These are phyloP conservation scores for Leucoraja erinaceus DNA, from an alignment of 2,113 vertebrate species.

Conservation along the genomic window DNA sequence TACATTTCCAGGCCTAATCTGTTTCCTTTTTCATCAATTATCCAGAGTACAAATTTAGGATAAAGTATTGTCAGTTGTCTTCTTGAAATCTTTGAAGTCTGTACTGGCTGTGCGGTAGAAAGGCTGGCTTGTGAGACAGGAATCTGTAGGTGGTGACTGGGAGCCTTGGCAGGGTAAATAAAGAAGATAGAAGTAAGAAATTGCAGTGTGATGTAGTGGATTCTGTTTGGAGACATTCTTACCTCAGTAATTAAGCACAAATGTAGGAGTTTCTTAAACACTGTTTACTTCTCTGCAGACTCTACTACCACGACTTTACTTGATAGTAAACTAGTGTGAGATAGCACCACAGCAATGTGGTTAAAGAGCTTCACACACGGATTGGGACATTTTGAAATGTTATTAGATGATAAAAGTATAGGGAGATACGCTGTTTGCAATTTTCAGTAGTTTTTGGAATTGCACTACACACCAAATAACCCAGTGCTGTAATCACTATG, in stretches of 20 bases:
- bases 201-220: background rate
- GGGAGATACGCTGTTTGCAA: background rate
- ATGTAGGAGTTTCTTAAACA: background rate
- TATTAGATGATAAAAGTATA: background rate
- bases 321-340: conserved; percentile 19
- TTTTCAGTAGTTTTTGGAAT: conserved; percentile 1
- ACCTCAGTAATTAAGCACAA: conserved; percentile 13
- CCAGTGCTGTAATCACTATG: background rate
- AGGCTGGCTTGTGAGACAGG: conserved; percentile 9
- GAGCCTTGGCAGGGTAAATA: conserved; percentile 19
- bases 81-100: conserved; percentile 6
- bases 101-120: background rate
- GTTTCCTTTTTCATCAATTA: background rate
- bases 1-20: background rate
- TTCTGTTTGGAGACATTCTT: conserved; percentile 9
- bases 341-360: background rate
- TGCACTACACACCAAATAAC: background rate
- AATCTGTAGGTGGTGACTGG: background rate
- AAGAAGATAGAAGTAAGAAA: background rate
- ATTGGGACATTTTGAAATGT: conserved; percentile 11
- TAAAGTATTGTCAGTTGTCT: background rate
- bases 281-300: background rate
- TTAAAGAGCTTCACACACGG: conserved; percentile 2
- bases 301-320: background rate
- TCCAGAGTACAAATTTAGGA: background rate